These are phyloP conservation scores for Dicranocentrus wangi DNA, from an alignment of 2,888 invertebrate genomes.

Conservation along the genomic window DNA sequence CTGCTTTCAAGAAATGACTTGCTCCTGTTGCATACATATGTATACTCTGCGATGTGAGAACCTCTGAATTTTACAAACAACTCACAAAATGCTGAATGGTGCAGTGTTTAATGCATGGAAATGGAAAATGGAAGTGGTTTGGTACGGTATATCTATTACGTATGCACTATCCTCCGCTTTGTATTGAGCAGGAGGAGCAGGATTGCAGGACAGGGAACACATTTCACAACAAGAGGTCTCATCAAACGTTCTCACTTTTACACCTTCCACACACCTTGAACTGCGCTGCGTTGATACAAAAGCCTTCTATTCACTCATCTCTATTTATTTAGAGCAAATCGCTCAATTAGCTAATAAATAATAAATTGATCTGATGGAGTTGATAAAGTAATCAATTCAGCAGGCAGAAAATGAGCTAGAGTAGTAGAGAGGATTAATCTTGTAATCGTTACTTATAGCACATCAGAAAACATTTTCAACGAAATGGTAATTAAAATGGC, in stretches of 20 bases:
- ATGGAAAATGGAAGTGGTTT: neutral
- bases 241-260: constrained; percentile 42
- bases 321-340: constrained; percentile 40
- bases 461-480: too few species aligned
- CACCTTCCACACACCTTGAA: constrained; percentile 45
- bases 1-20: constrained; percentile 53
- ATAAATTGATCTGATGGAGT: constrained; percentile 34
- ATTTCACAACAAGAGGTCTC: neutral
- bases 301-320: constrained; percentile 10
- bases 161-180: neutral
- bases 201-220: neutral
- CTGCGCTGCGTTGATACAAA: constrained; percentile 24
- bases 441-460: too few species aligned
- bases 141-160: too few species aligned
- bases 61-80: neutral
- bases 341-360: constrained; percentile 57
- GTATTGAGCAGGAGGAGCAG: neutral
- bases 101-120: constrained; percentile 2
- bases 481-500: too few species aligned
- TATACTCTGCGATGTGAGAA: neutral
- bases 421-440: too few species aligned
- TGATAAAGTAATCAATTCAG: constrained; percentile 23
- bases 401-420: too few species aligned
- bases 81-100: neutral
- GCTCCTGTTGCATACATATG: constrained; percentile 25